Evolutionary conservation across 2,888 invertebrate genomes (phyloP).

Genomic region (Julus scanicus): DNA sequence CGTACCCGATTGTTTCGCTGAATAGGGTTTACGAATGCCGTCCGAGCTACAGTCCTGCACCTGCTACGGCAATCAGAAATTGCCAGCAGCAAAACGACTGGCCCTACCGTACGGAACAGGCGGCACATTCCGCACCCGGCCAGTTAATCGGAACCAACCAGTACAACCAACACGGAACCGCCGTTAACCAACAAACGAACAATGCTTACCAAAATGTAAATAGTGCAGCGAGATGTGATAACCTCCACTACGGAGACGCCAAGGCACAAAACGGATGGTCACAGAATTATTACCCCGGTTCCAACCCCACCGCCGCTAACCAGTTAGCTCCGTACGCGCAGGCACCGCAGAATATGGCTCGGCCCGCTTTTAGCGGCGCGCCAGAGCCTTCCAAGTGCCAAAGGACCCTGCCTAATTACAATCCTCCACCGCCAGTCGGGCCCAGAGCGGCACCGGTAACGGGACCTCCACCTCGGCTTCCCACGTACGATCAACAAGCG

Average conservation of each 20-base stretch:
- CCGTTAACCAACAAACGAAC: too few species aligned
- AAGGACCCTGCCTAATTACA: neutral
- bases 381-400: constrained; percentile 1
- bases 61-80: neutral
- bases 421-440: constrained; percentile 10
- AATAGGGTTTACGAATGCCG: constrained; percentile 9
- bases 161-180: too few species aligned
- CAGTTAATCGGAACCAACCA: neutral
- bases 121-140: neutral
- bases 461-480: neutral
- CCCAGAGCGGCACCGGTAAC: neutral
- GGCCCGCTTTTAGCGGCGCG: neutral
- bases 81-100: neutral
- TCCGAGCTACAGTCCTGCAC: neutral
- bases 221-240: neutral
- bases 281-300: neutral
- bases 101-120: constrained; percentile 7
- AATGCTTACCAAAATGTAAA: neutral
- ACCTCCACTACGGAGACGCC: neutral
- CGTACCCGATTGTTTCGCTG: neutral
- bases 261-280: neutral
- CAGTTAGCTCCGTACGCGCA: neutral
- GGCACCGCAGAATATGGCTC: neutral
- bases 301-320: neutral
- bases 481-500: neutral